Evolutionary conservation across 2,888 invertebrate species (phyloP), one percentile per base, ranked within the genome.

Genomic region (Cheilosia vulpina): DNA sequence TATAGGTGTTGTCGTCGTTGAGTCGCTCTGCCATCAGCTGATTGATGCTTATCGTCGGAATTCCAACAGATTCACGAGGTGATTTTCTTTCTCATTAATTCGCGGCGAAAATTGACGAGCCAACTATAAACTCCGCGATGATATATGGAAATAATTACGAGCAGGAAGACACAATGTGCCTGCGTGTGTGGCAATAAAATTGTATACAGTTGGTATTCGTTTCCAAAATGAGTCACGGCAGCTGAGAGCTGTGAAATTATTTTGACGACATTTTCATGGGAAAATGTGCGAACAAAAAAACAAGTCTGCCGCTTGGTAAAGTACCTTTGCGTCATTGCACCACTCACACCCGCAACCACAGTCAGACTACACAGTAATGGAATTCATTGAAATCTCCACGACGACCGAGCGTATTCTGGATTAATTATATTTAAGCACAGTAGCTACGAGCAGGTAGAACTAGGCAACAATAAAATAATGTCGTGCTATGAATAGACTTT

Each of bases 371-470:
- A 38, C 15, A 45, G 58, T 19, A 50, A 19, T 66, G 52, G 21
- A 57, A 76, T 66, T 76, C 66, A 66, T 60, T 76, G 50, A 58
- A 76, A 66, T 76, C 58, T 76, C 50, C 38, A 58, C 41, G 55
- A 75, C 47, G 41, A 50, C 57, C 55, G 11, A 57, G 38, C 50
- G 45, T 50, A 65, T 65, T 65, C 21, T 57, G 57, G 65, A 75
- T 75, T 58, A 75, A 75, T 75, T 66, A 75, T 57, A 31, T 41
- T 65, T 57, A 47, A 27, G n/a, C 7, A 38, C 24, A 38, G 15
- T 24, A 21, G 21, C 41, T 43, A 43, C 4, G 43, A n/a, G 2
- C 9, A 31, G 9, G 43, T 21, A 65, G 15, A 65, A 19, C 41
- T 27, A 57, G 31, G 45, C 31, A 69, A 45, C 57, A 47, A 69